phyloP scores from a whole-genome alignment of 2,888 invertebrate species.

The Agrochola litura region DNA sequence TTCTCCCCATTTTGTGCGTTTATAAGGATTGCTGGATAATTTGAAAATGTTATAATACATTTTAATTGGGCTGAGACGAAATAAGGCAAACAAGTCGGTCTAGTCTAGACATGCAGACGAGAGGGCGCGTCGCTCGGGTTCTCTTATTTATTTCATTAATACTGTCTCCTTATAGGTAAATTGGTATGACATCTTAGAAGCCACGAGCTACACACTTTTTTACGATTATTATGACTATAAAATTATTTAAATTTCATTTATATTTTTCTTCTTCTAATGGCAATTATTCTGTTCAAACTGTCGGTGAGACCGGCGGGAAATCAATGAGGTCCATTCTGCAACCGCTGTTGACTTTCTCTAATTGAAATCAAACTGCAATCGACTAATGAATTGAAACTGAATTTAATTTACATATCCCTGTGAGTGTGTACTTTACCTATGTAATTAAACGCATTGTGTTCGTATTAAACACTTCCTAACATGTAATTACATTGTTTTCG shows the following conservation, averaged over 20 bases:
- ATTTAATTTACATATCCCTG: slow-evolving; percentile 65
- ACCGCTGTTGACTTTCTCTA: slow-evolving; percentile 83
- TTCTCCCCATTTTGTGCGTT: slow-evolving; percentile 66
- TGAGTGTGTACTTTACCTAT: slow-evolving; percentile 25
- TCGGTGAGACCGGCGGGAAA: slow-evolving; percentile 70
- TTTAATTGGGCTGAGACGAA: slow-evolving; percentile 62
- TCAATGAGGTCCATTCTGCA: slow-evolving; percentile 75
- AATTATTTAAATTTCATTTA: no score
- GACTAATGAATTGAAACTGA: slow-evolving; percentile 77
- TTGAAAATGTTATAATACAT: slow-evolving; percentile 60
- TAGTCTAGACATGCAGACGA: slow-evolving; percentile 54
- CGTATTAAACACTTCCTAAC: slow-evolving; percentile 19
- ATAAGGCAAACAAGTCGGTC: slow-evolving; percentile 52
- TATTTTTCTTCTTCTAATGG: slow-evolving; percentile 33
- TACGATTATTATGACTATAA: background rate
- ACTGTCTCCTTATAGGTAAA: slow-evolving; percentile 5
- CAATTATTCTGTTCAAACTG: slow-evolving; percentile 66
- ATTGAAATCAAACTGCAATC: slow-evolving; percentile 84
- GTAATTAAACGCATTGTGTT: slow-evolving; percentile 41
- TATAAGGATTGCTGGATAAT: slow-evolving; percentile 64
- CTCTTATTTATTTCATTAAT: slow-evolving; percentile 51
- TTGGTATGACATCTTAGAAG: background rate
- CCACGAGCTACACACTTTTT: background rate
- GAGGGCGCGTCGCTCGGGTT: slow-evolving; percentile 37
- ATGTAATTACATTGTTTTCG: slow-evolving; percentile 73